Evolutionary conservation across 2,888 invertebrate species (phyloP).

Genomic region (Ophonus ardosiacus): DNA sequence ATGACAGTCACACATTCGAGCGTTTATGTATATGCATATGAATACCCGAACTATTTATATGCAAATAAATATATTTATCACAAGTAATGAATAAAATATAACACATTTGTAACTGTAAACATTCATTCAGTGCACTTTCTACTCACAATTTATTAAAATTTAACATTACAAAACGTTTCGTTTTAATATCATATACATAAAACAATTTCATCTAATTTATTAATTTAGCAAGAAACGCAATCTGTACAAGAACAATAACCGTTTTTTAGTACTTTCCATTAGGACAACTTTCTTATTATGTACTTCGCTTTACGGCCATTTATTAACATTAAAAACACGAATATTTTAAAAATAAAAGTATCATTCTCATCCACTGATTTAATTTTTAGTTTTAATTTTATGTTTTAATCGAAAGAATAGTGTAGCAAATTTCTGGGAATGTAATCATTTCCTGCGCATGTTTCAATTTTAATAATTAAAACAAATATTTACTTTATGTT

Average conservation of each 20-base stretch:
- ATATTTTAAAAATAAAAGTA: too few relatives aligned
- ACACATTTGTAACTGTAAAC: slow-evolving; percentile 38
- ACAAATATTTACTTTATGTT: too few relatives aligned
- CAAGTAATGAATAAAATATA: slow-evolving; percentile 31
- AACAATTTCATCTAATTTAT: slow-evolving; percentile 1
- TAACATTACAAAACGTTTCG: slow-evolving; percentile 21
- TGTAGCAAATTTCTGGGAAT: too few relatives aligned
- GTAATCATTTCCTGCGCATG: too few relatives aligned
- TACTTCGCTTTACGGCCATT: too few relatives aligned
- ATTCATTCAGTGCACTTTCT: slow-evolving; percentile 36
- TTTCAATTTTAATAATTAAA: too few relatives aligned
- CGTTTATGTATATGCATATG: not conserved
- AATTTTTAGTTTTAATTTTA: too few relatives aligned
- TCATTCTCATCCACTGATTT: too few relatives aligned
- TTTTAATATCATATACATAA: not conserved
- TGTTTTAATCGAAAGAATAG: too few relatives aligned
- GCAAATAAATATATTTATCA: slow-evolving; percentile 41
- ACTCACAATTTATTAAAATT: slow-evolving; percentile 21
- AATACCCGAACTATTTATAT: slow-evolving; percentile 16
- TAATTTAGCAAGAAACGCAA: not conserved
- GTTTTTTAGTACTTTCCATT: not conserved
- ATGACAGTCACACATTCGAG: not conserved
- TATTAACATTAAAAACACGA: too few relatives aligned
- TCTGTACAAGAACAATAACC: not conserved
- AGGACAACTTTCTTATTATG: not conserved